Percentiles rank a stretch among this genome's conserved stretches.
Conservation (phyloP, 1,140 invertebrate genomes). For the Apis laboriosa region DNA sequence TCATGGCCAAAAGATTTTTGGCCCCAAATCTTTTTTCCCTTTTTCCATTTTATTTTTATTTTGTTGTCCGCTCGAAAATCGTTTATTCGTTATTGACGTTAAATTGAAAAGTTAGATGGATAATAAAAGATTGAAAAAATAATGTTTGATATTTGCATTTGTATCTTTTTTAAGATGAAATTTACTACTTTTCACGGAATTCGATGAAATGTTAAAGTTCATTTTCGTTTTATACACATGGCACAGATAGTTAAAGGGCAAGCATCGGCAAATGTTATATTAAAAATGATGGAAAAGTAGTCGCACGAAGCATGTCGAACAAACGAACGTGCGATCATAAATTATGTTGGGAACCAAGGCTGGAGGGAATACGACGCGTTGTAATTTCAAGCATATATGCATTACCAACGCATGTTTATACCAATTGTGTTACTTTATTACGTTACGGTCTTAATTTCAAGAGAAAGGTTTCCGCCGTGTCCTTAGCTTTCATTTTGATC, state of each 20-base stretch:
- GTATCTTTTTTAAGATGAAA: too few species aligned
- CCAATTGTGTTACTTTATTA: conserved; percentile 14
- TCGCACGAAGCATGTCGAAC: background rate
- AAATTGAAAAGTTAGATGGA: too few species aligned
- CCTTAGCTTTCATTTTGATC: conserved; percentile 10
- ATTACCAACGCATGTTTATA: background rate
- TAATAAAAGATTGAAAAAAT: too few species aligned
- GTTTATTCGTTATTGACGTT: too few species aligned
- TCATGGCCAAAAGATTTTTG: background rate
- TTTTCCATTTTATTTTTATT: too few species aligned
- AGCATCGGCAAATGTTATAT: background rate
- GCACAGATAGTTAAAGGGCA: background rate
- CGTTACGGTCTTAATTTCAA: conserved; percentile 14
- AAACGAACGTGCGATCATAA: background rate
- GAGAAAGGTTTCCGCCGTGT: conserved; percentile 21
- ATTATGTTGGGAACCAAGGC: background rate
- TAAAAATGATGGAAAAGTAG: background rate
- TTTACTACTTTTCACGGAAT: too few species aligned
- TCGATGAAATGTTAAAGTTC: conserved; percentile 1
- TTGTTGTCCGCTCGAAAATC: too few species aligned
- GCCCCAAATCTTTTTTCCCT: too few species aligned
- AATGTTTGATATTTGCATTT: too few species aligned
- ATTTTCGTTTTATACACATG: too few species aligned
- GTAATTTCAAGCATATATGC: background rate
- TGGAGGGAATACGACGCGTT: background rate